phyloP scores from a whole-genome alignment of 2,888 invertebrate species.

The Aplocera efformata region DNA sequence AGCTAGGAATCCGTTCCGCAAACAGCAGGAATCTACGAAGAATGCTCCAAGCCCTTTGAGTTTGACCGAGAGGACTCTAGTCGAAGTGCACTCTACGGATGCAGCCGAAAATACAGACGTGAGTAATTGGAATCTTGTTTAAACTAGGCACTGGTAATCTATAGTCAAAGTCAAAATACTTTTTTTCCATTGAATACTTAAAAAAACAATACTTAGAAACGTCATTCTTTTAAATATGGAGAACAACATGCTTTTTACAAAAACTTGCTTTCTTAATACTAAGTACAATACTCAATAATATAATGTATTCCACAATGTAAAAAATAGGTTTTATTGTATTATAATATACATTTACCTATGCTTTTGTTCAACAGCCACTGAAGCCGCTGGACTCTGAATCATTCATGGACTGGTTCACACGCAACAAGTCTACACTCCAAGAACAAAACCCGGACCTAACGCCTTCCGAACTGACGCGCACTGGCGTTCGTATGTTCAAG shows the following conservation, averaged over 20 bases:
- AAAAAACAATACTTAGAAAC: too few species aligned
- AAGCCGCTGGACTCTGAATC: slow-evolving; percentile 67
- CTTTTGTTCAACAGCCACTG: slow-evolving; percentile 42
- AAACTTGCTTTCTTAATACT: too few species aligned
- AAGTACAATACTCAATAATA: too few species aligned
- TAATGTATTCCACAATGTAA: too few species aligned
- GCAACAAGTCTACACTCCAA: slow-evolving; percentile 78
- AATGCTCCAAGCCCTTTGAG: slow-evolving; percentile 59
- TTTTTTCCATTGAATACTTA: too few species aligned
- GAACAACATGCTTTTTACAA: too few species aligned
- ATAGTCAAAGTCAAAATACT: too few species aligned
- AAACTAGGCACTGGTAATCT: too few species aligned
- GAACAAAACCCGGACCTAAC: slow-evolving; percentile 77
- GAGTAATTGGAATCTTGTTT: slow-evolving; percentile 34
- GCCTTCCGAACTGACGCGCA: slow-evolving; percentile 77
- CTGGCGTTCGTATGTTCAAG: slow-evolving; percentile 76
- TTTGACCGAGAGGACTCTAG: slow-evolving; percentile 61
- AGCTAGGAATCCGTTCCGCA: slow-evolving; percentile 75
- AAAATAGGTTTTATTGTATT: too few species aligned
- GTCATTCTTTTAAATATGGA: too few species aligned
- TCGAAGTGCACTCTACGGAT: slow-evolving; percentile 49
- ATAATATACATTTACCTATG: too few species aligned
- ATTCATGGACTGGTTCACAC: slow-evolving; percentile 82
- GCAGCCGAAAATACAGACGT: slow-evolving; percentile 58
- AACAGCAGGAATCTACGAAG: slow-evolving; percentile 56